Conservation (phyloP, 2,888 invertebrate species). For the Cactoblastis cactorum region DNA sequence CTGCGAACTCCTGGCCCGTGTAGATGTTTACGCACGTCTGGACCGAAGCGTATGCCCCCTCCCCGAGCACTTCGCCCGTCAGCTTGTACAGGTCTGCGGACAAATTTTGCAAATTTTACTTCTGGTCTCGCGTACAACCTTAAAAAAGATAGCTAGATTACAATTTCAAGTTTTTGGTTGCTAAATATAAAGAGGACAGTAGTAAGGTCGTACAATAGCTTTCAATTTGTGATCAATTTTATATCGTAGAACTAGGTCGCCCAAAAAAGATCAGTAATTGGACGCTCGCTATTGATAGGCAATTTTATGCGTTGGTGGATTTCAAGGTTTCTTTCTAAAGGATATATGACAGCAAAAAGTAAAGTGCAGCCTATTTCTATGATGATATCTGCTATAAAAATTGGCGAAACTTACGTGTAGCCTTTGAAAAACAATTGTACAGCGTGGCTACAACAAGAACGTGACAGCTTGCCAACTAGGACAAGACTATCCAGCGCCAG, state of each 20-base stretch:
- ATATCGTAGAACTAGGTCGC: too few relatives aligned
- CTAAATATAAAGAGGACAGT: too few relatives aligned
- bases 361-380: neutral
- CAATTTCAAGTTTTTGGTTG: too few relatives aligned
- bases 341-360: neutral
- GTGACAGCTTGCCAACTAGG: neutral
- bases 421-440: neutral
- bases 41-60: constrained; percentile 97
- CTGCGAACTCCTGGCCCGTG: constrained; percentile 96
- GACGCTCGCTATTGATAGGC: too few relatives aligned
- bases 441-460: neutral
- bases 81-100: constrained; percentile 93
- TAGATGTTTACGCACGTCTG: constrained; percentile 95
- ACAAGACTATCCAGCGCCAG: neutral
- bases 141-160: too few relatives aligned
- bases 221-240: too few relatives aligned
- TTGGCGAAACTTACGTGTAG: constrained; percentile 1
- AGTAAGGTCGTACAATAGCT: too few relatives aligned
- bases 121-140: neutral
- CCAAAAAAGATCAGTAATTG: too few relatives aligned
- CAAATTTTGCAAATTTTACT: constrained; percentile 20
- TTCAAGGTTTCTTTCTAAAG: neutral
- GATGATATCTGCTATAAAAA: neutral
- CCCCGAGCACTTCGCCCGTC: constrained; percentile 96
- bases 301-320: neutral